These are phyloP conservation scores for Trematocara variabile DNA, from an alignment of 2,113 vertebrate genomes.

Conservation along the genomic window DNA sequence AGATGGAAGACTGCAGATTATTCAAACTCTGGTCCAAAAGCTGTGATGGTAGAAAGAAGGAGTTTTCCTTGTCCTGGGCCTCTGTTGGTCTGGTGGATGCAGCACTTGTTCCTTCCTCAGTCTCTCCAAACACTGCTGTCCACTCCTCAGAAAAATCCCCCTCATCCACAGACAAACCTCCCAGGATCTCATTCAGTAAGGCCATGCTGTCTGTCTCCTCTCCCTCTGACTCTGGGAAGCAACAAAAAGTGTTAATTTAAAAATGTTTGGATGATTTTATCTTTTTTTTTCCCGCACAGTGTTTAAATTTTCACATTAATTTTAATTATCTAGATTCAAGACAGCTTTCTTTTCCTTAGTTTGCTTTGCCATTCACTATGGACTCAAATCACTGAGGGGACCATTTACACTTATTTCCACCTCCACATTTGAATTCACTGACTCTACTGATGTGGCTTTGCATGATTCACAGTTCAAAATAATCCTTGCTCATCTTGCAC, in stretches of 20 bases:
- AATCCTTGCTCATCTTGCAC: neutral
- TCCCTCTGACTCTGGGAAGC: slow-evolving; percentile 61
- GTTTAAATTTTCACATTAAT: neutral
- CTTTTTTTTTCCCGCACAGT: fast-evolving
- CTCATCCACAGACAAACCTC: slow-evolving; percentile 79
- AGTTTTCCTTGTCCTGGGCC: slow-evolving; percentile 50
- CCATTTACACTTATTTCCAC: neutral
- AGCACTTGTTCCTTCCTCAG: slow-evolving; percentile 23
- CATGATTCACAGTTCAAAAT: neutral
- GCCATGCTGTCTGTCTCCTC: slow-evolving; percentile 81
- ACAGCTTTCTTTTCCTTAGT: neutral
- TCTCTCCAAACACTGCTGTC: slow-evolving; percentile 85
- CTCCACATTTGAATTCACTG: neutral
- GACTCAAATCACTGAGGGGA: neutral
- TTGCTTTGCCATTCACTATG: neutral
- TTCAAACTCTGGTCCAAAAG: slow-evolving; percentile 89
- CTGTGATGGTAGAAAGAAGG: slow-evolving; percentile 90
- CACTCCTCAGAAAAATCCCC: slow-evolving; percentile 85
- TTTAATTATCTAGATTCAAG: neutral
- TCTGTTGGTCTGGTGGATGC: slow-evolving; percentile 40
- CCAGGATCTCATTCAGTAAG: slow-evolving; percentile 87
- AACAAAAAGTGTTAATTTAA: slow-evolving; percentile 53
- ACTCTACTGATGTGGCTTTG: neutral
- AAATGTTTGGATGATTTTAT: fast-evolving
- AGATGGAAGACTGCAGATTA: slow-evolving; percentile 75